phyloP scores from a whole-genome alignment of 2,797 vertebrate species.

The Moxostoma hubbsi region DNA sequence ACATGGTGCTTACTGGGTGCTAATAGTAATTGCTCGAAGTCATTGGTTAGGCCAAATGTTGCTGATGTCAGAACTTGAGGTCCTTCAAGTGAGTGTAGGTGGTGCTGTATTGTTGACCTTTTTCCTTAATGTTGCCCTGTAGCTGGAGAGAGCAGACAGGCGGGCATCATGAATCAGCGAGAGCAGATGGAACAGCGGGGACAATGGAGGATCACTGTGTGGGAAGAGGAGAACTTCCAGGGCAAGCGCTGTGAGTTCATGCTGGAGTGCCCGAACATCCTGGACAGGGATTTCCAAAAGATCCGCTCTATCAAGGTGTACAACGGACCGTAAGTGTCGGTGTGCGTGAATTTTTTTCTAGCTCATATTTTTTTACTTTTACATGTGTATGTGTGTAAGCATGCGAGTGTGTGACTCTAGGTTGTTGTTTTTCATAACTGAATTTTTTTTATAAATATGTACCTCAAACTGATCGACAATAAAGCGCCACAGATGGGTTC shows the following conservation, averaged over 20 bases:
- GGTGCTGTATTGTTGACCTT: slow-evolving; percentile 25
- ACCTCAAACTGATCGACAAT: too few relatives aligned
- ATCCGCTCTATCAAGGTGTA: slow-evolving; percentile 96
- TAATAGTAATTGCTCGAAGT: background rate
- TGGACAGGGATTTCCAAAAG: slow-evolving; percentile 91
- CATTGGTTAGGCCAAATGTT: background rate
- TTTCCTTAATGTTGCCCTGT: slow-evolving; percentile 26
- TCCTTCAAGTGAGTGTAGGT: slow-evolving; percentile 20
- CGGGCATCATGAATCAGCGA: slow-evolving; percentile 85
- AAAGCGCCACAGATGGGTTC: too few relatives aligned
- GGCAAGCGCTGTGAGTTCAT: slow-evolving; percentile 92
- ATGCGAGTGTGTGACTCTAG: too few relatives aligned
- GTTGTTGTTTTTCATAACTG: background rate
- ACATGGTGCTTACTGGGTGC: background rate
- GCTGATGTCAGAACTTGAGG: background rate
- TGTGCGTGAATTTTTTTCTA: background rate
- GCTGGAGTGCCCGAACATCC: slow-evolving; percentile 91
- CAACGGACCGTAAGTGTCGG: slow-evolving; percentile 89
- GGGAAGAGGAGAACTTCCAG: slow-evolving; percentile 97
- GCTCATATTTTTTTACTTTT: too few relatives aligned
- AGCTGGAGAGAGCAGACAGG: slow-evolving; percentile 61
- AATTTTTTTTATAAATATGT: too few relatives aligned
- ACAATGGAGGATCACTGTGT: slow-evolving; percentile 91
- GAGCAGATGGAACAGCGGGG: slow-evolving; percentile 87
- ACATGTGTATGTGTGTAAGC: background rate